Evolutionary conservation across 2,797 vertebrate species (phyloP).

Genomic region (Tamandua tetradactyla): DNA sequence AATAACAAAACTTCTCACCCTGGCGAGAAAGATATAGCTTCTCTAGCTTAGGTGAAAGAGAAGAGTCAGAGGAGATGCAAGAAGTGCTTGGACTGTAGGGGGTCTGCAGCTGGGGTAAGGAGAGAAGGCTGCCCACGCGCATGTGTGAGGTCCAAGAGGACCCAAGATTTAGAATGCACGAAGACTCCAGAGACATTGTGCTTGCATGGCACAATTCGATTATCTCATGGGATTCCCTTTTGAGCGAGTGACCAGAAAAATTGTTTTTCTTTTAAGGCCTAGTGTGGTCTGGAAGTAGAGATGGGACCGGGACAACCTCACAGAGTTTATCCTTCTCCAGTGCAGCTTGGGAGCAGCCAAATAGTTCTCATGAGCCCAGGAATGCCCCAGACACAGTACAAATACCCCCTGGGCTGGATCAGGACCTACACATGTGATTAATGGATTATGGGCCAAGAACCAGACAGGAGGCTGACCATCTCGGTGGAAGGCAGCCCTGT

Average conservation of each 20-base stretch:
- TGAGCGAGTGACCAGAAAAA: neutral
- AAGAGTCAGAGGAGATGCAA: neutral
- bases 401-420: neutral
- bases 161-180: too few species aligned
- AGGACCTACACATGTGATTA: neutral
- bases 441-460: neutral
- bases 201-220: accelerated
- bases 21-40: neutral
- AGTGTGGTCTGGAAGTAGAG: neutral
- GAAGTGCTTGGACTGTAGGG: neutral
- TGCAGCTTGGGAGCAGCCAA: neutral
- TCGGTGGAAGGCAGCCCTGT: neutral
- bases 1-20: neutral
- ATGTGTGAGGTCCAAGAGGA: neutral
- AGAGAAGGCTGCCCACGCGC: neutral
- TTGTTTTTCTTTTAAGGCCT: neutral
- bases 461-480: neutral
- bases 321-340: neutral
- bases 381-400: neutral
- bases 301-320: neutral
- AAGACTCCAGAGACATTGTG: neutral
- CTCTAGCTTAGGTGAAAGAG: neutral
- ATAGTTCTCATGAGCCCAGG: neutral
- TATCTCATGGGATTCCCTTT: accelerated
- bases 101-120: neutral